These are phyloP conservation scores for Ctenomys sociabilis DNA, from an alignment of 2,113 vertebrate genomes.

Conservation along the genomic window DNA sequence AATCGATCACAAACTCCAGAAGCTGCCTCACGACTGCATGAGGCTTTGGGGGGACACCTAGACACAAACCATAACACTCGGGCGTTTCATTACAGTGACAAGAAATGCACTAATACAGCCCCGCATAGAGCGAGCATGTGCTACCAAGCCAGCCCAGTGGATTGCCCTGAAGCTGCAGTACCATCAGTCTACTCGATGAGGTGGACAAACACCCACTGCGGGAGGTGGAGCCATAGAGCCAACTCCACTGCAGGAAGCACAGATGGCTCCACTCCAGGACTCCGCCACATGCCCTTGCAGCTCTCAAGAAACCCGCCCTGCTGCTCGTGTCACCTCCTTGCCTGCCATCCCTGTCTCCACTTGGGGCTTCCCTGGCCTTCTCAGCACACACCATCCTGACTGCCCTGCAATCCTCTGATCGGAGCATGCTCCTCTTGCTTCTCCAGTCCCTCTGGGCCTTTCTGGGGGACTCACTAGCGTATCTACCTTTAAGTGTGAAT, in stretches of 20 bases:
- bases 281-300: not conserved
- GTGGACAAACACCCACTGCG: not conserved
- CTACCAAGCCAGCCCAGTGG: not conserved
- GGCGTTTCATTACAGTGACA: not conserved
- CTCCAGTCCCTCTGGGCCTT: not conserved
- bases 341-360: not conserved
- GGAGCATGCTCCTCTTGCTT: not conserved
- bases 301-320: not conserved
- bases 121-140: not conserved
- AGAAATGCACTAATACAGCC: not conserved
- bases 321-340: not conserved
- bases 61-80: too few species aligned
- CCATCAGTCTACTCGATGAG: too few species aligned
- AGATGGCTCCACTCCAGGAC: not conserved
- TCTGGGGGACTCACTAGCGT: not conserved
- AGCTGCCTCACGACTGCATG: too few species aligned
- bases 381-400: not conserved
- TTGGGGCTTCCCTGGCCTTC: not conserved
- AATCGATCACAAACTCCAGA: too few species aligned
- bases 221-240: not conserved
- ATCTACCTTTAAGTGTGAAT: not conserved
- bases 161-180: not conserved
- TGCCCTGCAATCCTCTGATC: not conserved
- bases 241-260: too few species aligned
- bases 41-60: too few species aligned